These are phyloP conservation scores for Sphaeridia pumilis DNA, from an alignment of 2,888 invertebrate genomes.

Conservation along the genomic window DNA sequence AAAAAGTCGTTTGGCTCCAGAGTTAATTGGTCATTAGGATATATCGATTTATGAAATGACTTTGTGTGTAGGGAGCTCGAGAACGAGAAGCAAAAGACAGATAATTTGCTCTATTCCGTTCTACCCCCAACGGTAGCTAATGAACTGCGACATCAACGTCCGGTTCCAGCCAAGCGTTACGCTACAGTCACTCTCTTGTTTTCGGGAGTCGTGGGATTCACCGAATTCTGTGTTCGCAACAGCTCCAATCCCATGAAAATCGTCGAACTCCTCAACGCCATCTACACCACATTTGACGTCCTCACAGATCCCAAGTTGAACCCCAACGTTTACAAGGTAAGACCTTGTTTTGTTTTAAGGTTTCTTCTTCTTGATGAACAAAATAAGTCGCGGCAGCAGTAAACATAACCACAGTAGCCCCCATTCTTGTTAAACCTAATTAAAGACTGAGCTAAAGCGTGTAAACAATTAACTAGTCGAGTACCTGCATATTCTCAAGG, in stretches of 20 bases:
- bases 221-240: conserved; percentile 76
- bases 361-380: too few relatives aligned
- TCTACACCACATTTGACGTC: conserved; percentile 88
- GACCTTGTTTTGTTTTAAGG: too few relatives aligned
- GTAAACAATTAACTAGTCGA: too few relatives aligned
- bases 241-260: conserved; percentile 95
- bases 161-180: conserved; percentile 77
- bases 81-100: conserved; percentile 89
- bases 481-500: too few relatives aligned
- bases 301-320: conserved; percentile 84
- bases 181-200: conserved; percentile 85
- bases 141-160: conserved; percentile 79
- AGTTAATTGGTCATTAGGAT: neutral
- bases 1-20: neutral
- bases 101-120: conserved; percentile 85
- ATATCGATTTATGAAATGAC: neutral
- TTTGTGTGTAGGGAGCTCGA: conserved; percentile 58
- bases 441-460: too few relatives aligned
- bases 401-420: too few relatives aligned
- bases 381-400: too few relatives aligned
- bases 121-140: conserved; percentile 89
- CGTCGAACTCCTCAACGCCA: conserved; percentile 80
- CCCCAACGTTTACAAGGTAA: conserved; percentile 88
- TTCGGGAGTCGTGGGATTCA: conserved; percentile 86
- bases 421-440: too few relatives aligned